Evolutionary conservation across 2,113 vertebrate genomes (phyloP), one percentile per base, ranked within the genome.

Genomic region (Catharus fuscescens): DNA sequence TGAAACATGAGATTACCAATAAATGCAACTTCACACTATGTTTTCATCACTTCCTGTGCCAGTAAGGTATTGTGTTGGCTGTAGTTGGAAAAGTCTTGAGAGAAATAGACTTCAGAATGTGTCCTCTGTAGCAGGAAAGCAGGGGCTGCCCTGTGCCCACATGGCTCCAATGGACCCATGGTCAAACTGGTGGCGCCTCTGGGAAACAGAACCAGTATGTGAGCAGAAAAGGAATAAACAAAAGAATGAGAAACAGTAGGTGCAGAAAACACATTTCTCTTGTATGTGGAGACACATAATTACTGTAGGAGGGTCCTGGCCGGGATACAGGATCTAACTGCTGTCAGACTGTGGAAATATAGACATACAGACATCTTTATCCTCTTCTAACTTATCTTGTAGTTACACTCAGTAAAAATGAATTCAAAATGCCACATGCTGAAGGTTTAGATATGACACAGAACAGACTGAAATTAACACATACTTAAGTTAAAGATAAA

Each of bases 101-200:
- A 57, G 23, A 0, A 3, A 2, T 2, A 5, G 9, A 3, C 21
- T 61, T 40, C 54, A 69, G n/a, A 7, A 5, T 65, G 28, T 16
- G 24, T 18, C 52, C 21, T 54, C 10, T 66, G 48, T 21, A n/a
- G n/a, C 18, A 84, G 52, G 38, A 61, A 73, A 56, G 28, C 8
- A 26, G 28, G n/a, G 25, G 9, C 42, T 61, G 13, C 4, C n/a
- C 24, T 3, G 1, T 38, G 62, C 11, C 32, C 32, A 52, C 10
- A 9, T 0, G 5, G 8, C 34, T 44, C 60, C 25, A 25, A 3
- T 7, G 18, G 21, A 56, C 14, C 15, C 28, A 12, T 1, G 7
- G 25, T 12, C 24, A 77, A 28, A 18, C n/a, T 61, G 31, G 34
- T 62, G 65, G 28, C 47, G 78, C 8, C 5, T 59, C 61, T 87